Evolutionary conservation across 2,888 invertebrate species (phyloP), one percentile per base, ranked within the genome.

Genomic region (Hyles lineata): DNA sequence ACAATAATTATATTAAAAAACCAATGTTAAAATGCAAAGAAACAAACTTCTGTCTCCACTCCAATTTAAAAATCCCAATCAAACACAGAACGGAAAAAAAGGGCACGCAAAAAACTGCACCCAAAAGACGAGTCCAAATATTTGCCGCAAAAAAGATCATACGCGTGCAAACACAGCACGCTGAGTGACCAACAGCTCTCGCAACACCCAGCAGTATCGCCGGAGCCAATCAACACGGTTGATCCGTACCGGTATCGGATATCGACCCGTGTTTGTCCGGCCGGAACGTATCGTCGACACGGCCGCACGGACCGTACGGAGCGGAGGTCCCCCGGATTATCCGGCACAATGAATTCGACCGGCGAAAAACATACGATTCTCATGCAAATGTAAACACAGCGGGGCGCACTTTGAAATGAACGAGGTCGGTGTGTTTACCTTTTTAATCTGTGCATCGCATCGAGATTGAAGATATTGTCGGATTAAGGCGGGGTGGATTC

Each of bases 151-250:
- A 67, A 67, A 67, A 67, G 43, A 67, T 21, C 23, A 50, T 50
- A 23, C 23, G 61, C 71, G 72, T 75, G 75, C 73, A 74, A 78
- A 78, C 78, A 80, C 77, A 72, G 72, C 75, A 78, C 80, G 81
- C 76, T 79, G 78, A 79, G 77, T 2, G 67, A 50, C 67, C 50
- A 67, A 50, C 78, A 81, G 81, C 80, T 19, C 55, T 74, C 77
- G 73, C 73, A 78, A 25, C 25, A 25, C 60, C n/a, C 77, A 73
- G 75, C 74, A 74, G 78, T 76, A 77, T 79, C 81, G 83, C 82
- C 83, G 81, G 79, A 85, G 83, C 85, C 90, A 90, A 90, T 90
- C 89, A 88, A 87, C 87, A 86, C 85, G 82, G 82, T 82, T 85
- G 85, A 88, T 87, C 85, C 82, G 81, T 70, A 77, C 79, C 79